A percentile compares a stretch with the other conserved stretches of the same genome.
Evolutionary conservation across 2,113 vertebrate genomes (phyloP).

Genomic region (Grammomys surdaster): DNA sequence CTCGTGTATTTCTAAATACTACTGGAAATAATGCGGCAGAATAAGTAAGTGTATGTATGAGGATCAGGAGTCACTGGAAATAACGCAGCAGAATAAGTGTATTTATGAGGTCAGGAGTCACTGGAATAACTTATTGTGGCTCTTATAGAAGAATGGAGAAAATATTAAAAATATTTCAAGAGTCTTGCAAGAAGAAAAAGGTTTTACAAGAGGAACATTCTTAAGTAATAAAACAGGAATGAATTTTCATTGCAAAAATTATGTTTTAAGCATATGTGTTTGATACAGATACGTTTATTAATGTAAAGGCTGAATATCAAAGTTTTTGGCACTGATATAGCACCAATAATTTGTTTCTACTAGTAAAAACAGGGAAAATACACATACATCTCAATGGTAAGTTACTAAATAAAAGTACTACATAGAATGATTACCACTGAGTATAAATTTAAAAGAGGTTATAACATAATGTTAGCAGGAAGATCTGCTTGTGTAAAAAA

Average conservation of each 20-base stretch:
- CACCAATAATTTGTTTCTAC: slow-evolving; percentile 6
- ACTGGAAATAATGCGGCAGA: slow-evolving; percentile 15
- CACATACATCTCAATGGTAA: slow-evolving; percentile 12
- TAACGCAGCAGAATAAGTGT: background rate
- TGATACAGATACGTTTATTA: background rate
- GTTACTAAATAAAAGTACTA: background rate
- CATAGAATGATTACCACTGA: slow-evolving; percentile 4
- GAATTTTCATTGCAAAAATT: slow-evolving; percentile 15
- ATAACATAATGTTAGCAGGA: background rate
- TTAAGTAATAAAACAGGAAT: background rate
- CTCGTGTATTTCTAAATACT: slow-evolving; percentile 22
- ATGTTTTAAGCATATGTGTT: slow-evolving; percentile 10
- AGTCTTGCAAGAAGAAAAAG: slow-evolving; percentile 6
- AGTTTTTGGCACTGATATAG: background rate
- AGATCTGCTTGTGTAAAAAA: slow-evolving; percentile 12
- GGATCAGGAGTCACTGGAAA: background rate
- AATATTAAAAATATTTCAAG: slow-evolving; percentile 39
- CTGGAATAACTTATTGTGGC: background rate
- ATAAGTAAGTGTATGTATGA: background rate
- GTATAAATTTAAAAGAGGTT: background rate
- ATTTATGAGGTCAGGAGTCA: background rate
- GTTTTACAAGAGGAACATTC: background rate
- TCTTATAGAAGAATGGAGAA: background rate
- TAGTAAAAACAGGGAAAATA: slow-evolving; percentile 17
- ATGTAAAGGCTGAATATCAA: background rate